A percentile compares a stretch with the other conserved stretches of the same genome.
Conservation (phyloP, 2,113 vertebrate species). For the Ciconia boyciana region DNA sequence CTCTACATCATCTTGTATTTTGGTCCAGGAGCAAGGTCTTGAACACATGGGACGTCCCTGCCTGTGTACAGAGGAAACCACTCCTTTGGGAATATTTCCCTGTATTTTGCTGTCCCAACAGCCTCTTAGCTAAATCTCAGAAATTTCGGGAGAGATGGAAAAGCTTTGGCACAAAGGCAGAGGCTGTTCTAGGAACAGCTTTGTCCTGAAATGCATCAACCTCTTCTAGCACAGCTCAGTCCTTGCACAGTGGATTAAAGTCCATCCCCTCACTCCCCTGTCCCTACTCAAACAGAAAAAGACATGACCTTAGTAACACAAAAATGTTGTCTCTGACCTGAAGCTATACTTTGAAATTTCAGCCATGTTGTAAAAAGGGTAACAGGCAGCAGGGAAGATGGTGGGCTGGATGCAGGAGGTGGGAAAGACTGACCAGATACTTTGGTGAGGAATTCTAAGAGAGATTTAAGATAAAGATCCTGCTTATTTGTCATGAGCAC, state of each 20-base stretch:
- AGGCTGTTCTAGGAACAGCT: not conserved
- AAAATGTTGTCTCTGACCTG: not conserved
- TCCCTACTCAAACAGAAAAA: not conserved
- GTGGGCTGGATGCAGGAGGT: not conserved
- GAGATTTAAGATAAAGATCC: not conserved
- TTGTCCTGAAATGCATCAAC: not conserved
- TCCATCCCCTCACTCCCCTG: rapidly evolving
- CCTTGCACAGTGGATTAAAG: not conserved
- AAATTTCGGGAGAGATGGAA: not conserved
- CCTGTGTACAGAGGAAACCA: not conserved
- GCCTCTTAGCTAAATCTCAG: not conserved
- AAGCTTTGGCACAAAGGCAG: not conserved
- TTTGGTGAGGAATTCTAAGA: not conserved
- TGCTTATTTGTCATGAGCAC: not conserved
- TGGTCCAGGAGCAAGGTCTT: not conserved
- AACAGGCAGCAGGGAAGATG: not conserved
- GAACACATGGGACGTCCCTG: not conserved
- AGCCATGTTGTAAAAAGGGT: not conserved
- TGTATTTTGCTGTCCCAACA: not conserved
- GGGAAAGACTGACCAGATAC: not conserved
- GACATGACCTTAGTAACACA: not conserved
- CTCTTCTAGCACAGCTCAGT: not conserved
- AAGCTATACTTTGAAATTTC: not conserved
- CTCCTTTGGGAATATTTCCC: not conserved
- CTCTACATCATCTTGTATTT: not conserved